phyloP scores from a whole-genome alignment of 1,140 invertebrate genomes.

The Meloidogyne exigua region DNA sequence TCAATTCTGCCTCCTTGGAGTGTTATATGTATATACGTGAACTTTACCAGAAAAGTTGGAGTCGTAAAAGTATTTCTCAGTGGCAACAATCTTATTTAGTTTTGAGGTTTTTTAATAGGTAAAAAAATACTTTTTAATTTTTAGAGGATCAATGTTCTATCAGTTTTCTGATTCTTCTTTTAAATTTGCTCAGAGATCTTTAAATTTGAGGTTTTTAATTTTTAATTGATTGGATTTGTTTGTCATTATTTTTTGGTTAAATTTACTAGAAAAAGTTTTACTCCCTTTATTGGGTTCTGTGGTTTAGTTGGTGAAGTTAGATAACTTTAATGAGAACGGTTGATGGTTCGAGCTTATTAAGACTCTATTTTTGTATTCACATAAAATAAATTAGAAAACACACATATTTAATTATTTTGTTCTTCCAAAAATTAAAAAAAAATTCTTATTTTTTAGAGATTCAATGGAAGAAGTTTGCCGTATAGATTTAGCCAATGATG shows the following conservation, averaged over 20 bases:
- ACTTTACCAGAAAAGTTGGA: slow-evolving; percentile 40
- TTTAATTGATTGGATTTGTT: background rate
- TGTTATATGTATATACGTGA: slow-evolving; percentile 39
- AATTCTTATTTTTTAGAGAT: slow-evolving; percentile 35
- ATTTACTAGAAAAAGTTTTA: too few species aligned
- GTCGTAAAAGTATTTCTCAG: slow-evolving; percentile 19
- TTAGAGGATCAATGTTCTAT: slow-evolving; percentile 35
- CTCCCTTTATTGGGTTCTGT: too few species aligned
- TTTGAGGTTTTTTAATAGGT: slow-evolving; percentile 28
- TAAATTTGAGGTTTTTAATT: slow-evolving; percentile 34
- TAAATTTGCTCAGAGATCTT: slow-evolving; percentile 37
- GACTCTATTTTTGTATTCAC: too few species aligned
- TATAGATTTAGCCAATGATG: slow-evolving; percentile 37
- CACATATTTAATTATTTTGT: too few species aligned
- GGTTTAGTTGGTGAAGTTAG: background rate
- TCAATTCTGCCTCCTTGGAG: slow-evolving; percentile 25
- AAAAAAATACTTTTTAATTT: slow-evolving; percentile 29
- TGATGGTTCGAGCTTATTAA: background rate
- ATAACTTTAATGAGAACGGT: too few species aligned
- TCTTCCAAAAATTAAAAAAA: too few species aligned
- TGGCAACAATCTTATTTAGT: slow-evolving; percentile 41
- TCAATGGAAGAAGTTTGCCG: slow-evolving; percentile 35
- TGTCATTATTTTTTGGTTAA: too few species aligned
- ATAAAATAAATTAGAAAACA: too few species aligned
- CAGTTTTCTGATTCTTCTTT: slow-evolving; percentile 45